A percentile compares a stretch with the other conserved stretches of the same genome.
Evolutionary conservation across 2,797 vertebrate species (phyloP).

Genomic region (Caiman crocodilus): DNA sequence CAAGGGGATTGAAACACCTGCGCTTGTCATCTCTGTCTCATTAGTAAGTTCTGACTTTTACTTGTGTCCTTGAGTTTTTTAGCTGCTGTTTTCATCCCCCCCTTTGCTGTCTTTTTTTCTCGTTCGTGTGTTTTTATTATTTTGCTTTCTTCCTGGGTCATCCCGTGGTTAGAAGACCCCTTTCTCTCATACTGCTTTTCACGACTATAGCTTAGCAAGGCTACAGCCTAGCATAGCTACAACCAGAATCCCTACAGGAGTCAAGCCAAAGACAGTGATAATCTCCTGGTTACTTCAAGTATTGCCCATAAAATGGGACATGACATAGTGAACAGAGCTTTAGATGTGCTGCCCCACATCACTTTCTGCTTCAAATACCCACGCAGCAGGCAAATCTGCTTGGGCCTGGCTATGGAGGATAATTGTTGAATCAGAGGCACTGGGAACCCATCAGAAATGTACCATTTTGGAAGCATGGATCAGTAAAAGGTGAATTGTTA

Average conservation of each 20-base stretch:
- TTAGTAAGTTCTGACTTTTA: no score
- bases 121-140: no score
- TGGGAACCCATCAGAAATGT: neutral
- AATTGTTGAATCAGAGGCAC: neutral
- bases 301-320: neutral
- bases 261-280: fast-evolving
- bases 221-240: no score
- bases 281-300: neutral
- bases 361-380: neutral
- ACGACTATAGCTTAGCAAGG: no score
- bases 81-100: no score
- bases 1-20: neutral
- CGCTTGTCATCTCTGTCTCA: no score
- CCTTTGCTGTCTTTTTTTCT: no score
- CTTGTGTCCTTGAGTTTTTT: no score
- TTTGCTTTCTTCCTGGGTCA: no score
- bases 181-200: no score
- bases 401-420: neutral
- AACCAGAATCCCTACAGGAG: no score
- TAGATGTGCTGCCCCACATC: neutral
- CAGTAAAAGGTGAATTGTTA: neutral
- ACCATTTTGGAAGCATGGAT: fast-evolving
- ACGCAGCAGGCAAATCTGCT: neutral
- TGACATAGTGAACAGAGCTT: neutral
- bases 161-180: no score